phyloP scores from a whole-genome alignment of 2,797 vertebrate genomes.

The Muscicapa striata region DNA sequence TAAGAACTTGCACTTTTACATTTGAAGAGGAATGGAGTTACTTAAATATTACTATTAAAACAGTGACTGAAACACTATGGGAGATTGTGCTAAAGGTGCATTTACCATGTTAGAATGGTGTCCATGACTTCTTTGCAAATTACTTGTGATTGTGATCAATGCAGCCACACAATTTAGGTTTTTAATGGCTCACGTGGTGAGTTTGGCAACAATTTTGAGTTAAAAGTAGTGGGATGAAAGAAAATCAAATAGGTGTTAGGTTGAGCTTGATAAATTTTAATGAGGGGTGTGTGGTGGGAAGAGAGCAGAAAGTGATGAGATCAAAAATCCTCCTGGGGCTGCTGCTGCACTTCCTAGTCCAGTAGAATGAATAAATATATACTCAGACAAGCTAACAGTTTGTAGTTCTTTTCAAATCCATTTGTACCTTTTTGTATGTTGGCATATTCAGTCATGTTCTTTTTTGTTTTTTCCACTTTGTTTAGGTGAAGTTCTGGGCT shows the following conservation, averaged over 20 bases:
- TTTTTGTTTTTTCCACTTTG: neutral
- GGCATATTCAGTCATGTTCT: neutral
- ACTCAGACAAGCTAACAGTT: neutral
- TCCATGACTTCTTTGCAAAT: neutral
- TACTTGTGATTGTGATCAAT: neutral
- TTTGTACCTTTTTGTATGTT: neutral
- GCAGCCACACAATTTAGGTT: neutral
- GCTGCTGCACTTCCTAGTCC: neutral
- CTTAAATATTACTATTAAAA: neutral
- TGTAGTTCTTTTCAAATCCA: neutral
- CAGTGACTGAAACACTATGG: neutral
- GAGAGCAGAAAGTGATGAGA: neutral
- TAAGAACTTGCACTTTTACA: conserved; percentile 65
- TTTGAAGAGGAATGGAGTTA: neutral
- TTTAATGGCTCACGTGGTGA: neutral
- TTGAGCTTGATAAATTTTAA: neutral
- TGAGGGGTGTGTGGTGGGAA: neutral
- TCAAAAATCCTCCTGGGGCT: neutral
- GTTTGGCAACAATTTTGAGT: neutral
- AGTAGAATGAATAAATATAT: neutral
- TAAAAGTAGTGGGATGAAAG: neutral
- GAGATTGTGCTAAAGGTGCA: neutral
- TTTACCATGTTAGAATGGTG: neutral
- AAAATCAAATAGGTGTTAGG: neutral
- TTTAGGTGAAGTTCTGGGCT: conserved; percentile 96